phyloP scores from a whole-genome alignment of 2,113 vertebrate genomes.

The Ictalurus punctatus region DNA sequence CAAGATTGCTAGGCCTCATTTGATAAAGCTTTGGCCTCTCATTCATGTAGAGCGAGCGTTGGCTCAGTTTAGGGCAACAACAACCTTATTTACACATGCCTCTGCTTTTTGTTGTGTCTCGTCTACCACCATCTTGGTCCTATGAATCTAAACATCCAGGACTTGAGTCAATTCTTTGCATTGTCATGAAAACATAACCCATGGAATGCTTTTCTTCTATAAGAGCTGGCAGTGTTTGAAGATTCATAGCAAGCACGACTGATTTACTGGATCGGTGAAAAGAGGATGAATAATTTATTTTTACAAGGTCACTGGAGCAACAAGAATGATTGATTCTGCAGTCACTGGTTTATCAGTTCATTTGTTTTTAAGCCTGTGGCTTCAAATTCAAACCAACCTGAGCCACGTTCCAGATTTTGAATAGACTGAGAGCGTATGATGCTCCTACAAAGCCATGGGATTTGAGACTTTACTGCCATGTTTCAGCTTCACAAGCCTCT shows the following conservation, averaged over 20 bases:
- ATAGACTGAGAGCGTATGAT: not conserved
- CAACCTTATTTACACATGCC: slow-evolving; percentile 47
- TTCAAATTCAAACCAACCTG: not conserved
- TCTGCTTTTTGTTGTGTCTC: slow-evolving; percentile 58
- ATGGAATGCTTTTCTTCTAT: not conserved
- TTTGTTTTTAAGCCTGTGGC: not conserved
- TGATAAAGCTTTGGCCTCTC: slow-evolving; percentile 42
- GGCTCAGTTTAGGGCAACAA: slow-evolving; percentile 60
- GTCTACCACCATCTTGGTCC: slow-evolving; percentile 20
- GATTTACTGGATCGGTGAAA: not conserved
- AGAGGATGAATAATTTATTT: not conserved
- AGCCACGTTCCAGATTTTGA: slow-evolving; percentile 3
- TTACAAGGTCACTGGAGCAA: not conserved
- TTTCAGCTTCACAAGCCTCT: slow-evolving; percentile 18
- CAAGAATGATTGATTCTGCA: not conserved
- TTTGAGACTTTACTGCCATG: not conserved
- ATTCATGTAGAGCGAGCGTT: slow-evolving; percentile 49
- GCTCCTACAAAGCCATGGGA: slow-evolving; percentile 10
- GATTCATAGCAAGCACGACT: slow-evolving; percentile 21
- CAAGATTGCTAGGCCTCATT: slow-evolving; percentile 55
- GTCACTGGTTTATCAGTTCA: slow-evolving; percentile 11
- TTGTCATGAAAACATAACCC: slow-evolving; percentile 32
- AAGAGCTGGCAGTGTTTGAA: slow-evolving; percentile 21
- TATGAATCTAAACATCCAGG: slow-evolving; percentile 29
- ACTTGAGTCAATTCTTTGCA: slow-evolving; percentile 17